Percentiles rank a stretch among this genome's conserved stretches.
Evolutionary conservation across 2,888 invertebrate species (phyloP).

Genomic region (Monopis laevigella): DNA sequence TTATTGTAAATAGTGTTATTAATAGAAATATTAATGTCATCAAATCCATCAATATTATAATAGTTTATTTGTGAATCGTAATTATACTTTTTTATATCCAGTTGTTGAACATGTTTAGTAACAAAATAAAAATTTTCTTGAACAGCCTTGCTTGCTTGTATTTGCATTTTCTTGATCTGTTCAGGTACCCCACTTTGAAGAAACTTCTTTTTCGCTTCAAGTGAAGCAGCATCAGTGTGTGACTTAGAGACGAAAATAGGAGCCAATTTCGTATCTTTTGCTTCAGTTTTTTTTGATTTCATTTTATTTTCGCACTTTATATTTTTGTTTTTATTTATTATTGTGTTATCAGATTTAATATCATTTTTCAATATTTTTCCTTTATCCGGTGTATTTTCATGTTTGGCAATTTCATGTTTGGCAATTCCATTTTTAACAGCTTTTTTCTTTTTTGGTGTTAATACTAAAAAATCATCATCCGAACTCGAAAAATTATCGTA

Average conservation of each 20-base stretch:
- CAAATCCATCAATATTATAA: constrained; percentile 3
- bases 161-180: constrained; percentile 63
- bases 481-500: constrained; percentile 45
- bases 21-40: not conserved
- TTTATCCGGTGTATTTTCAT: constrained; percentile 16
- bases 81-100: constrained; percentile 19
- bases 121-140: constrained; percentile 63
- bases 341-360: no score
- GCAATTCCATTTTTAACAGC: not conserved
- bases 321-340: not conserved
- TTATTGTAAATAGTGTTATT: not conserved
- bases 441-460: constrained; percentile 46
- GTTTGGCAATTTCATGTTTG: constrained; percentile 2
- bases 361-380: no score
- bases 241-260: constrained; percentile 75
- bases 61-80: not conserved
- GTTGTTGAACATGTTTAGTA: constrained; percentile 73
- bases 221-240: constrained; percentile 61
- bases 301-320: not conserved
- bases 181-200: constrained; percentile 78
- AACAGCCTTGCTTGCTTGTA: constrained; percentile 46
- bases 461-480: constrained; percentile 52
- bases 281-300: constrained; percentile 10
- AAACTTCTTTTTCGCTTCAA: constrained; percentile 75
- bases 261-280: constrained; percentile 62